Evolutionary conservation across 2,113 vertebrate species (phyloP).

Genomic region (Mustela lutreola): DNA sequence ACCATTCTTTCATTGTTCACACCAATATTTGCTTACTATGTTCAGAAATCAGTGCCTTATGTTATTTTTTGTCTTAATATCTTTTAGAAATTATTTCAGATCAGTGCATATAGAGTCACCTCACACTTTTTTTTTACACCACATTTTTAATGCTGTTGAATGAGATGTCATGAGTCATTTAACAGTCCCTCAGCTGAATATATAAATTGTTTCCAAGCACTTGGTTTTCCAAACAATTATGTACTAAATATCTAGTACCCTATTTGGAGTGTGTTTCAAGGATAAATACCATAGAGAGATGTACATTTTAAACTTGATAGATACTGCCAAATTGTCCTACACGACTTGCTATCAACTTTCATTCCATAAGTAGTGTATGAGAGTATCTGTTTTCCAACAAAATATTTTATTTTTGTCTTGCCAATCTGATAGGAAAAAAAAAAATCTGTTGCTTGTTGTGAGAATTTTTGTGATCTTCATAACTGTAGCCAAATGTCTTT

Average conservation of each 20-base stretch:
- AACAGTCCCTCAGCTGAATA: background rate
- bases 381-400: background rate
- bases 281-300: background rate
- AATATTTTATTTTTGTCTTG: constrained; percentile 15
- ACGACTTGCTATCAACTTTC: background rate
- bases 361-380: background rate
- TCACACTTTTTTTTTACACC: background rate
- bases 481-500: background rate
- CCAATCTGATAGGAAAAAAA: background rate
- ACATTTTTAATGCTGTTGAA: background rate
- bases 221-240: background rate
- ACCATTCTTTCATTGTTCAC: background rate
- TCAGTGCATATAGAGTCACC: background rate
- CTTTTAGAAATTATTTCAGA: background rate
- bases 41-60: background rate
- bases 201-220: background rate
- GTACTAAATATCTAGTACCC: background rate
- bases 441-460: background rate
- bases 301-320: background rate
- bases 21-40: background rate
- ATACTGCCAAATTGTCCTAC: background rate
- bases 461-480: background rate
- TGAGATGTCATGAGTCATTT: background rate
- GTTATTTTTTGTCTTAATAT: background rate
- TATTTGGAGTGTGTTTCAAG: background rate